Conservation (phyloP, 2,888 invertebrate species). For the Calliopum simillimum region DNA sequence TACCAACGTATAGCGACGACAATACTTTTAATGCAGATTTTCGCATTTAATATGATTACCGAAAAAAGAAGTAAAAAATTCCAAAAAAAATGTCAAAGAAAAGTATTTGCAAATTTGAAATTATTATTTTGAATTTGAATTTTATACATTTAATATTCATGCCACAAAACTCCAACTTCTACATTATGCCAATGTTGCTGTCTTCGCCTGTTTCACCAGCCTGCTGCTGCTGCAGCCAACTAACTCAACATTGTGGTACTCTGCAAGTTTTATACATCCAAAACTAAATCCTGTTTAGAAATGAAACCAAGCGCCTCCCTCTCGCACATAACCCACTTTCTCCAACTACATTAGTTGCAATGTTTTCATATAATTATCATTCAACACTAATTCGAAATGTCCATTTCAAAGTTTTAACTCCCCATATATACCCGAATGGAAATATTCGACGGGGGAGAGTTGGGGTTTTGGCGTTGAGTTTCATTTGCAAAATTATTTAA, state of each 20-base stretch:
- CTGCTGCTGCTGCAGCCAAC: conserved; percentile 11
- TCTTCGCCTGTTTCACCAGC: conserved; percentile 13
- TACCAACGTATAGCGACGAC: background rate
- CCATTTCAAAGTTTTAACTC: conserved; percentile 44
- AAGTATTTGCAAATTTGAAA: conserved; percentile 7
- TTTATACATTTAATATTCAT: conserved; percentile 33
- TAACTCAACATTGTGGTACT: conserved; percentile 3
- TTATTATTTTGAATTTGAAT: conserved; percentile 45
- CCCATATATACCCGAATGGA: background rate
- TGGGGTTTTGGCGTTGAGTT: background rate
- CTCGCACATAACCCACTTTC: conserved; percentile 2
- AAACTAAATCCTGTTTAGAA: conserved; percentile 24
- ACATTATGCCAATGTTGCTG: background rate
- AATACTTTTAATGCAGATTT: conserved; percentile 26
- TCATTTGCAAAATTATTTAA: conserved; percentile 41
- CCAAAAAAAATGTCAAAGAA: conserved; percentile 28
- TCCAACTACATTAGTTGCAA: conserved; percentile 14
- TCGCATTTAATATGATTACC: conserved; percentile 46
- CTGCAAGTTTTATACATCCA: conserved; percentile 10
- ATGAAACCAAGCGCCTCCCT: background rate
- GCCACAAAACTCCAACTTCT: conserved; percentile 11
- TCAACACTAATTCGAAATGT: conserved; percentile 48
- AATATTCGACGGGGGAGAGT: no score
- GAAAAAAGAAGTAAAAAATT: no score
- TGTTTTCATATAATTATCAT: conserved; percentile 47